These are phyloP conservation scores for Brachyalestes nurse DNA, from an alignment of 2,797 vertebrate genomes.

Conservation along the genomic window DNA sequence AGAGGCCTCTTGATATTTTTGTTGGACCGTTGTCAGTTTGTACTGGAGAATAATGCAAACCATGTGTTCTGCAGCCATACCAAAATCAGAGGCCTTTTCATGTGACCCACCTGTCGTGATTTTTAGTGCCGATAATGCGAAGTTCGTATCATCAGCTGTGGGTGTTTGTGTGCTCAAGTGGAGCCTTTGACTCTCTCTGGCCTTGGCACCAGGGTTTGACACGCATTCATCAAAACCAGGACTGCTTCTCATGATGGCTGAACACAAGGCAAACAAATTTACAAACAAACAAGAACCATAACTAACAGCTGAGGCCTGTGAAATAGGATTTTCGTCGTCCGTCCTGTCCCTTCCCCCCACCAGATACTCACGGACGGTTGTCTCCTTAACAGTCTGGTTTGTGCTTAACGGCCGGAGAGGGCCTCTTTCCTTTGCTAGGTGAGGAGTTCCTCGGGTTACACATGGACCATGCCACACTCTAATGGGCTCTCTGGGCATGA, in stretches of 20 bases:
- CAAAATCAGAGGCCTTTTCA: conserved; percentile 82
- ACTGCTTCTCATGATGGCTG: conserved; percentile 47
- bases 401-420: conserved; percentile 25
- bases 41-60: conserved; percentile 88
- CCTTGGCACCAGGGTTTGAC: conserved; percentile 28
- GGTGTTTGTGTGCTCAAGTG: conserved; percentile 41
- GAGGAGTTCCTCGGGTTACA: conserved; percentile 67
- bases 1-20: conserved; percentile 63
- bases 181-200: neutral
- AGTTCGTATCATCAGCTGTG: conserved; percentile 78
- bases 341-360: neutral
- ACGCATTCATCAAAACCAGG: conserved; percentile 28
- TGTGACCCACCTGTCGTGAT: conserved; percentile 89
- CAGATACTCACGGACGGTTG: conserved; percentile 12
- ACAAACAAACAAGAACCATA: conserved; percentile 23
- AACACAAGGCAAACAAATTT: conserved; percentile 39
- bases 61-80: conserved; percentile 84
- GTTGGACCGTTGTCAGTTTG: conserved; percentile 83
- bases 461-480: conserved; percentile 69
- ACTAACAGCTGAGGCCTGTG: conserved; percentile 35
- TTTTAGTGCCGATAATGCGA: conserved; percentile 81
- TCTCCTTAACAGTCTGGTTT: conserved; percentile 30
- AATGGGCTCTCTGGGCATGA: conserved; percentile 77
- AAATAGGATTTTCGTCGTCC: neutral
- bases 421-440: conserved; percentile 40